These are phyloP conservation scores for Lathamus discolor DNA, from an alignment of 2,113 vertebrate species.

Conservation along the genomic window DNA sequence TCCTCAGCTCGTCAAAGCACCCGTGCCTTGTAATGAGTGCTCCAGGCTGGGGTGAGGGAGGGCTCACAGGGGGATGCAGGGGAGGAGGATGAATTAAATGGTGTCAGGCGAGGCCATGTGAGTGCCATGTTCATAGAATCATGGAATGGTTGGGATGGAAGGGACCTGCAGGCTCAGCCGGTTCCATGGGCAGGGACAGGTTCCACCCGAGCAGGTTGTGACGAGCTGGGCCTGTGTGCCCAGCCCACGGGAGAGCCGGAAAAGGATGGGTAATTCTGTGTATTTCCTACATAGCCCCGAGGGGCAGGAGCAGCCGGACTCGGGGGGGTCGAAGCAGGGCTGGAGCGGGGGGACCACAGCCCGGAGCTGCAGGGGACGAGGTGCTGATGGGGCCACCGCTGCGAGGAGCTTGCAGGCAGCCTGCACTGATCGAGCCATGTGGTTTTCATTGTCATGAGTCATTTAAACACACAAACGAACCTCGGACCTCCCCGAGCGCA, in stretches of 20 bases:
- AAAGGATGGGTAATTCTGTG: neutral
- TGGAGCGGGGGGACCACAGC: neutral
- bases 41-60: neutral
- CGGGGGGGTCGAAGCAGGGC: rapidly evolving
- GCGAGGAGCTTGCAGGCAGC: neutral
- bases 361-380: rapidly evolving
- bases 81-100: neutral
- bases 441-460: neutral
- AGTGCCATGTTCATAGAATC: neutral
- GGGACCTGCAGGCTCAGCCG: neutral
- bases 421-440: rapidly evolving
- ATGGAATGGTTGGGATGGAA: neutral
- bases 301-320: neutral
- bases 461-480: neutral
- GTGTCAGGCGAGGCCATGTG: neutral
- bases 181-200: neutral
- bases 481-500: neutral
- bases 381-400: neutral
- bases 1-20: rapidly evolving
- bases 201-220: neutral
- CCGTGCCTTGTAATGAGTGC: neutral
- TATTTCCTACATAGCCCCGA: neutral
- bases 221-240: neutral
- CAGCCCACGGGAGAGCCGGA: rapidly evolving
- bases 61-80: neutral